These are phyloP conservation scores for Lynx canadensis DNA, from an alignment of 2,113 vertebrate genomes.

Conservation along the genomic window DNA sequence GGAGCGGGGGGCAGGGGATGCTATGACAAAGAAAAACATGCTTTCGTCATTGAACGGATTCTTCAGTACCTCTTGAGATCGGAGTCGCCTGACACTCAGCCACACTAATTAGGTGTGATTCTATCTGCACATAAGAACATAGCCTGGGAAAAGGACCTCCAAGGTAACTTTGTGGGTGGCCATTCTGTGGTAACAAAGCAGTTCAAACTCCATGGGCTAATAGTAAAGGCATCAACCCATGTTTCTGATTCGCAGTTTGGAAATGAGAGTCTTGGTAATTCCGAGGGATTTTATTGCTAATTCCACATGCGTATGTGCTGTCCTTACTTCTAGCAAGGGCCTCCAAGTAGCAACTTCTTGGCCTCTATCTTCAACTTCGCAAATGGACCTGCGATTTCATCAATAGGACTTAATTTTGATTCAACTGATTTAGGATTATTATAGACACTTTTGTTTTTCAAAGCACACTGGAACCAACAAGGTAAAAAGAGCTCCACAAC, in stretches of 20 bases:
- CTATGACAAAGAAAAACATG: background rate
- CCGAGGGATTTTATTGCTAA: background rate
- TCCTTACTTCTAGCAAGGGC: background rate
- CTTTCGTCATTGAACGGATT: background rate
- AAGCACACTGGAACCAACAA: background rate
- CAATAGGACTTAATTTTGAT: background rate
- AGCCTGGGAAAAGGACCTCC: background rate
- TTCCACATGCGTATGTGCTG: background rate
- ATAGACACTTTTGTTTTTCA: background rate
- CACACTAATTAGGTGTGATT: background rate
- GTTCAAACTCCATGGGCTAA: background rate
- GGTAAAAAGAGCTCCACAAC: background rate
- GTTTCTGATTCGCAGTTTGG: background rate
- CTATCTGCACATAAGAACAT: background rate
- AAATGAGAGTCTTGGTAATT: background rate
- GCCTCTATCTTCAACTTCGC: background rate
- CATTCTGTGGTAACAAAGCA: background rate
- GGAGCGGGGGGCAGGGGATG: accelerated
- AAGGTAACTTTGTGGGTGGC: background rate
- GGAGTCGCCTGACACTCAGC: background rate
- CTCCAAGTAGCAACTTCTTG: background rate
- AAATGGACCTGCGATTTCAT: background rate
- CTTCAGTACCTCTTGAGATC: background rate
- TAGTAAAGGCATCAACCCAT: background rate
- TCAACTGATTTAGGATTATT: background rate